Conservation (phyloP, 2,888 invertebrate genomes). For the Hemaris fuciformis region DNA sequence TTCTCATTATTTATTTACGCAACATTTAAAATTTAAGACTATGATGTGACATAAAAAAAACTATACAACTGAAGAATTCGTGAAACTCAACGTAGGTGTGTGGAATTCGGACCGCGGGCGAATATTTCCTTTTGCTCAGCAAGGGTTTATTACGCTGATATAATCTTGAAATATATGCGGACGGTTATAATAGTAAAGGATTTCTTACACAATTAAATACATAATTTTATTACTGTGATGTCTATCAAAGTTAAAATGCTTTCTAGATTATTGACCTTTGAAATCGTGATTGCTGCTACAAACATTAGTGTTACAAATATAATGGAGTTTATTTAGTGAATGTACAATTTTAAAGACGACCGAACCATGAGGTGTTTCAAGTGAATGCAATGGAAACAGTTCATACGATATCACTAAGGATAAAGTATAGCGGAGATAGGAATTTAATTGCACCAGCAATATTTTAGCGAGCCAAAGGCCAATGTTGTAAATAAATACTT, state of each 20-base stretch:
- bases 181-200: background rate
- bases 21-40: background rate
- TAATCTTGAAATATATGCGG: slow-evolving; percentile 1
- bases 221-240: background rate
- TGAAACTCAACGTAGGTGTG: slow-evolving; percentile 2
- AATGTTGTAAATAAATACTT: slow-evolving; percentile 59
- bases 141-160: slow-evolving; percentile 6
- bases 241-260: background rate
- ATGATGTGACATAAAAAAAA: background rate
- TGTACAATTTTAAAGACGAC: background rate
- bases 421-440: slow-evolving; percentile 24
- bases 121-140: slow-evolving; percentile 5
- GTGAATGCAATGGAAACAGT: background rate
- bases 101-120: slow-evolving; percentile 5
- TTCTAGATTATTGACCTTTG: background rate
- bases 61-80: background rate
- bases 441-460: slow-evolving; percentile 31
- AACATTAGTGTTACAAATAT: background rate
- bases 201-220: background rate
- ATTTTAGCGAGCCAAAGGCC: slow-evolving; percentile 37
- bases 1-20: too few species aligned
- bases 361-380: background rate
- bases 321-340: background rate
- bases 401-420: slow-evolving; percentile 19
- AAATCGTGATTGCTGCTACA: background rate